Base-by-base conservation (phyloP, 2,888 invertebrate species). In the Neoitamus cyanurus region DNA sequence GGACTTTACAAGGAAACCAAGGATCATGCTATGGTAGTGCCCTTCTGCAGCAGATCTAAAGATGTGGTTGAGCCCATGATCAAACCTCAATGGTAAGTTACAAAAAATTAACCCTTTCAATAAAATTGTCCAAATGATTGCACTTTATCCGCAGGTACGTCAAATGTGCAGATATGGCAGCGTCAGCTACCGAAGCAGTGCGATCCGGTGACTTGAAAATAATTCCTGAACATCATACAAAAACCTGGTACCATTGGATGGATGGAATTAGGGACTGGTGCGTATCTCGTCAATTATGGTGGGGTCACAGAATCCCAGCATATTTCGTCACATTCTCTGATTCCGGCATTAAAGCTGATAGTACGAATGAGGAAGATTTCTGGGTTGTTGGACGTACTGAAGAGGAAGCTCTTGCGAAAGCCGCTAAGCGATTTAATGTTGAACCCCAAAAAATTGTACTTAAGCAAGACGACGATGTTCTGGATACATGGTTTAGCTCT, bases 401-500 rank as follows among this genome's bases (percentile, higher is more conserved):
- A 86, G 94, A 94, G 20, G 97, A 97, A 88, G 99, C 99, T 0
- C 91, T 92, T 31, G 88, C 91, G 46, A 98, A 97, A 90, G 99
- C 99, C 0, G 93, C 95, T 0, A 91, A 93, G 25, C 94, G 94
- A 88, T 96, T 96, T 88, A 90, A 93, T 0, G 89, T 92, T 0
- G 91, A 93, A 1, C 89, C 91, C 30, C 92, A 94, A 58, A 91
- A 93, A 87, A 92, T 95, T 85, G 90, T 90, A 30, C 91, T 96
- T 9, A 90, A 92, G 78, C 95, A 96, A 90, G 99, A 99, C 90
- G 97, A 97, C 69, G 99, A 99, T 92, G 99, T 99, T 0, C 92
- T 99, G 86, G 99, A 99, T 90, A 99, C 99, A 0, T 99, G 99
- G 99, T 99, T 99, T 92, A 99, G 99, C 0, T 97, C 99, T 0